Base-by-base conservation (phyloP, 2,888 invertebrate genomes). In the Lobophora halterata region DNA sequence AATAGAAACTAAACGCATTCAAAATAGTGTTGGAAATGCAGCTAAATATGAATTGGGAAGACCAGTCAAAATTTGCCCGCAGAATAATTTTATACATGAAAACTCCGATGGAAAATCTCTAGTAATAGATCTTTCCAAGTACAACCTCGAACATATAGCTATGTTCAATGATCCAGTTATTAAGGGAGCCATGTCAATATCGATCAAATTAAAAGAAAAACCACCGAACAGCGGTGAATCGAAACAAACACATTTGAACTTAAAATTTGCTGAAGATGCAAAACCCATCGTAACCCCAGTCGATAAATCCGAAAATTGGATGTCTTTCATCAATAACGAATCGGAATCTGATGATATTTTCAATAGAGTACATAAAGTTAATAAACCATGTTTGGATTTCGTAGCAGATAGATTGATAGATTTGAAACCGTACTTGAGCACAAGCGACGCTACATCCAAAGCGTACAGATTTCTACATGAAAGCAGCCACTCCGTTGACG, bases 121-220 rank as follows among this genome's bases (percentile, higher is more conserved):
- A 8, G 61, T 77, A 0, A 68, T 80, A 38, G 68, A 78, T 48
- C 62, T 81, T 17, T 70, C 74, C 2, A 73, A 73, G 34, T 78
- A 77, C 24, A 54, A 74, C 36, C 54, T 81, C n/a, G 68, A 80
- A 21, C 55, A 74, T 12, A 68, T 79, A 21, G 65, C 74, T 2
- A 67, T 76, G 66, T 47, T 49, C 1, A 74, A 49, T 20, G 66
- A 75, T 32, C 59, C 69, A 2, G 18, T 41, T 1, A 25, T 55
- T 0, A 59, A 66, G 53, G 73, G 61, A 4, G 52, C 58, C 1
- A 64, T 71, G 57, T 68, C 75, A 0, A 64, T 81, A 8, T 62
- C 60, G 1, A 71, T 79, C 1, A 70, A 73, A 50, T 46, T 80
- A 1, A 71, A 66, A 58, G 70, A 77, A 47, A 74, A 71, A 43